Evolutionary conservation across 2,113 vertebrate genomes (phyloP).

Genomic region (Alethe diademata): DNA sequence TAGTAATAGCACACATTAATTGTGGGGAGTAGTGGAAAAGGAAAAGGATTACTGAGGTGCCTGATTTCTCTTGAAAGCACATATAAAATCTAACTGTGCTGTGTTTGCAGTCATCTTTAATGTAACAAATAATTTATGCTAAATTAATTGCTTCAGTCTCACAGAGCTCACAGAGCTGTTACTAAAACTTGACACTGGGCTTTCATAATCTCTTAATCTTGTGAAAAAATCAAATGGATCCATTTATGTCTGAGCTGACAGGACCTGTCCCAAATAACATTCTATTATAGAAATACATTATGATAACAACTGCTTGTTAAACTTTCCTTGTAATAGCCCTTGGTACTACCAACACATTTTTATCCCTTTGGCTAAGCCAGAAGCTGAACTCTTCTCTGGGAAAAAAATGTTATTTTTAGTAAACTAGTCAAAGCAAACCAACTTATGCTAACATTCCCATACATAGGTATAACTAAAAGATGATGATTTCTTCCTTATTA

Average conservation of each 20-base stretch:
- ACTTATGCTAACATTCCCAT: conserved; percentile 20
- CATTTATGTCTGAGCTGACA: neutral
- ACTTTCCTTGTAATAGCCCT: neutral
- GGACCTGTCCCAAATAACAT: neutral
- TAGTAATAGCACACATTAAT: neutral
- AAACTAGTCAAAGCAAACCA: conserved; percentile 1
- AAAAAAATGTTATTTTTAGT: conserved; percentile 26
- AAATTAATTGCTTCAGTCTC: neutral
- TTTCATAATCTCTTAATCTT: neutral
- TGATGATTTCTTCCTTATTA: neutral
- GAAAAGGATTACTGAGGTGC: neutral
- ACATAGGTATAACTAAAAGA: conserved; percentile 25
- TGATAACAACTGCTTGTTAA: neutral
- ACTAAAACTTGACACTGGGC: neutral
- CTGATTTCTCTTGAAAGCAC: neutral
- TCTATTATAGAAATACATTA: neutral
- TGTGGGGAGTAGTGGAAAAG: neutral
- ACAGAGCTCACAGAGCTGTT: neutral
- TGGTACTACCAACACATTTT: conserved; percentile 9
- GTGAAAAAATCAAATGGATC: neutral
- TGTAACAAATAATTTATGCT: neutral
- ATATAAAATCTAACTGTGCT: neutral
- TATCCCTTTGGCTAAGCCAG: conserved; percentile 1
- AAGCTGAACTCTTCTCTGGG: neutral
- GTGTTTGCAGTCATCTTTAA: neutral